Percentiles rank a stretch among this genome's conserved stretches.
Conservation (phyloP, 2,888 invertebrate genomes). For the Nebria brevicollis region DNA sequence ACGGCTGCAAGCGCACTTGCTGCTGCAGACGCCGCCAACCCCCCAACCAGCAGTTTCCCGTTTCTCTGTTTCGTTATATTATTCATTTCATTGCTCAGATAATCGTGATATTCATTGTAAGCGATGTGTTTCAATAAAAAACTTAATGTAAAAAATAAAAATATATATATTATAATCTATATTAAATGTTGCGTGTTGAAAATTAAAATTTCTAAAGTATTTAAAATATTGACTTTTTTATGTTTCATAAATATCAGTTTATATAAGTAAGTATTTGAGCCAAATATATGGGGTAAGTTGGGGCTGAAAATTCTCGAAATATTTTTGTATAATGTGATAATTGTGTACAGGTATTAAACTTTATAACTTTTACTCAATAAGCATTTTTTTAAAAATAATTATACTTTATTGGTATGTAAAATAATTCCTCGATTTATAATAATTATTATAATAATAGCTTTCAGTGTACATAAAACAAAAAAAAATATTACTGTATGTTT, state of each 20-base stretch:
- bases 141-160: constrained; percentile 23
- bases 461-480: constrained; percentile 44
- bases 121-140: constrained; percentile 13
- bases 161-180: constrained; percentile 35
- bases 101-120: constrained; percentile 29
- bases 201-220: constrained; percentile 26
- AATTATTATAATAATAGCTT: constrained; percentile 29
- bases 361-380: constrained; percentile 24
- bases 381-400: background rate
- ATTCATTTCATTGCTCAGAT: constrained; percentile 50
- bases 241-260: background rate
- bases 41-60: background rate
- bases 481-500: constrained; percentile 28
- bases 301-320: constrained; percentile 40
- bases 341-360: constrained; percentile 46
- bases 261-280: constrained; percentile 35
- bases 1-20: constrained; percentile 81
- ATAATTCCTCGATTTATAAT: constrained; percentile 39
- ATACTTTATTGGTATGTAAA: constrained; percentile 28
- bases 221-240: constrained; percentile 4
- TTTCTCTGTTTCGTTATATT: constrained; percentile 44
- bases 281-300: constrained; percentile 20
- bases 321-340: constrained; percentile 48
- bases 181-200: constrained; percentile 43
- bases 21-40: constrained; percentile 62